A percentile compares a stretch with the other conserved stretches of the same genome.
phyloP scores from a whole-genome alignment of 2,113 vertebrate species.

The Trinectes maculatus region DNA sequence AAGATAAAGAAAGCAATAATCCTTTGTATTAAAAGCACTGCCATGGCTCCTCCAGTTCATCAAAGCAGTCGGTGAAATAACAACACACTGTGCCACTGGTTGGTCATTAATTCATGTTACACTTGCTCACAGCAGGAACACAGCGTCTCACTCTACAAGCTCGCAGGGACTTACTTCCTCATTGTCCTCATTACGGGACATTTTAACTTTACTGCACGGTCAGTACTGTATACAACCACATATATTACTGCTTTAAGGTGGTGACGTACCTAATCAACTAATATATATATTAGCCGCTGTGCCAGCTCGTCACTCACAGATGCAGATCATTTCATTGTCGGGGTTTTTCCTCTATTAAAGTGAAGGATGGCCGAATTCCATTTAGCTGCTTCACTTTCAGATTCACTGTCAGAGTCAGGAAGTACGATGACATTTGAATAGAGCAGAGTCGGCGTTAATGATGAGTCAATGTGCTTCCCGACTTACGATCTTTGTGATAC shows the following conservation, averaged over 20 bases:
- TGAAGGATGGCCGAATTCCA: no score
- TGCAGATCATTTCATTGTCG: no score
- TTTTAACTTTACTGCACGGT: constrained; percentile 18
- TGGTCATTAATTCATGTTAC: constrained; percentile 65
- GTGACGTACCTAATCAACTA: no score
- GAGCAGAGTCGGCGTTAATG: no score
- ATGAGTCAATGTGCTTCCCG: background rate
- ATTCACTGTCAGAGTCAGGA: no score
- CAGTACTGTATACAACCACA: background rate
- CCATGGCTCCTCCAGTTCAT: constrained; percentile 45
- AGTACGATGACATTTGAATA: no score
- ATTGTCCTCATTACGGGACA: constrained; percentile 44
- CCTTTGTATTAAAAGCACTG: constrained; percentile 58
- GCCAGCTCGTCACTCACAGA: no score
- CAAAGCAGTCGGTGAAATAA: constrained; percentile 50
- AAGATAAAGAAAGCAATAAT: constrained; percentile 73
- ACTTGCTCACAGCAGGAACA: constrained; percentile 48
- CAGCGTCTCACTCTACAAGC: constrained; percentile 31
- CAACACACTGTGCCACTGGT: constrained; percentile 45
- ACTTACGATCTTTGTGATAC: background rate
- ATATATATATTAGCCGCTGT: no score
- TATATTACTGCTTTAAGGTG: constrained; percentile 5
- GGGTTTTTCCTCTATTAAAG: no score
- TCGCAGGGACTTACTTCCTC: constrained; percentile 20
- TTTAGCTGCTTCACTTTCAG: no score